Evolutionary conservation across 2,113 vertebrate genomes (phyloP).

Genomic region (Apteryx owenii): DNA sequence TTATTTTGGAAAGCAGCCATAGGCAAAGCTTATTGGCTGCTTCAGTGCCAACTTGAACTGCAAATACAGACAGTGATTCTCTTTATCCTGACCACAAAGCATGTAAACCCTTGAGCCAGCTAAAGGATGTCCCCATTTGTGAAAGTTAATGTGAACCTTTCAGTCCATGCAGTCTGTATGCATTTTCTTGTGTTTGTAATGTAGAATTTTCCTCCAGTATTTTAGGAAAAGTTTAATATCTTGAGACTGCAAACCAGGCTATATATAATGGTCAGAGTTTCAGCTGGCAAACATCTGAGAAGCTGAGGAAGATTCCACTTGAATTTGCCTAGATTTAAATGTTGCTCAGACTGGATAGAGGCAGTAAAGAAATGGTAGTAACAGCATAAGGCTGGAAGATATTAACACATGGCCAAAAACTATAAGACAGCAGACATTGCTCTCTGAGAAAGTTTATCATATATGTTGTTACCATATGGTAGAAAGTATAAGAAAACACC

Average conservation of each 20-base stretch:
- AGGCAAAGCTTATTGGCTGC: constrained; percentile 47
- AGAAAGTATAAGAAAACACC: neutral
- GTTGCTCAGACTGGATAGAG: neutral
- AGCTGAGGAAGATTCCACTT: neutral
- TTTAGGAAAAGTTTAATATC: neutral
- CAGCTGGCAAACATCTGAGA: neutral
- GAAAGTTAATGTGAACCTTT: constrained; percentile 9
- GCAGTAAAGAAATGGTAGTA: neutral
- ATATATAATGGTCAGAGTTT: neutral
- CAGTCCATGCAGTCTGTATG: neutral
- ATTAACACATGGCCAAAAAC: neutral
- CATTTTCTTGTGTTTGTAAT: neutral
- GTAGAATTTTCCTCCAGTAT: neutral
- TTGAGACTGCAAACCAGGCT: neutral
- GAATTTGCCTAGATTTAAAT: neutral
- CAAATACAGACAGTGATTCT: constrained; percentile 40
- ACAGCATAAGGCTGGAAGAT: neutral
- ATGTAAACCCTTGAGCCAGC: neutral
- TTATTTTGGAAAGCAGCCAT: constrained; percentile 54
- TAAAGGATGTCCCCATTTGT: neutral
- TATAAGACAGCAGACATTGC: neutral
- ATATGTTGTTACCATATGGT: neutral
- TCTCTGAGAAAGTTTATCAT: neutral
- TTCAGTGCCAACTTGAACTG: constrained; percentile 29
- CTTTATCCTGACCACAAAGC: neutral